phyloP scores from a whole-genome alignment of 2,113 vertebrate genomes.

The Sebastes fasciatus region DNA sequence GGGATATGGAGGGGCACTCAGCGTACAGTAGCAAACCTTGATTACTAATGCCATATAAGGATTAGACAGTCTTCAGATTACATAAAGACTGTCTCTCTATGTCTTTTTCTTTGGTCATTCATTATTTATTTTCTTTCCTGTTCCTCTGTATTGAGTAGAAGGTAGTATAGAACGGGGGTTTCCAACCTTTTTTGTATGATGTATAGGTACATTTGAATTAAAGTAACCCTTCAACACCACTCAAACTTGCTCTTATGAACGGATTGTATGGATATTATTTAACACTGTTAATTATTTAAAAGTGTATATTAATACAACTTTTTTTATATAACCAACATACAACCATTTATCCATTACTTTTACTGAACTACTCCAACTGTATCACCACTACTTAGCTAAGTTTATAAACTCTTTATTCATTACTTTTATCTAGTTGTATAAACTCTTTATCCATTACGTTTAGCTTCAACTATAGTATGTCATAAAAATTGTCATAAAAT shows the following conservation, averaged over 20 bases:
- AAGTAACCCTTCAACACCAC: not conserved
- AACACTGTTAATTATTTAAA: not conserved
- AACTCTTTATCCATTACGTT: not conserved
- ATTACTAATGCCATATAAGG: constrained; percentile 53
- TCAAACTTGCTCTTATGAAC: not conserved
- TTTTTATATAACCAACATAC: not conserved
- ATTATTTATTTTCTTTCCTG: constrained; percentile 2
- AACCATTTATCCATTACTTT: not conserved
- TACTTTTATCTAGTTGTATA: not conserved
- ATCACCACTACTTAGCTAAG: not conserved
- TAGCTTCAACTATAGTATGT: not conserved
- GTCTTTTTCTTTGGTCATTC: constrained; percentile 10
- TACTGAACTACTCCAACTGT: not conserved
- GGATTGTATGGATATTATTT: not conserved
- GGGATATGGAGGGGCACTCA: constrained; percentile 83
- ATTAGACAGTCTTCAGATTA: too few relatives aligned
- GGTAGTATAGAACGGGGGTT: not conserved
- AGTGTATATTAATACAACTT: not conserved
- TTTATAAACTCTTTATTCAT: not conserved
- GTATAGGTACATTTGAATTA: not conserved
- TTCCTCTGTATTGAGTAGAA: not conserved
- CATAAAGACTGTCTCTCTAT: too few relatives aligned
- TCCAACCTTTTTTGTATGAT: not conserved
- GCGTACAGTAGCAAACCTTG: constrained; percentile 84
- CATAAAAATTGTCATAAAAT: not conserved